These are phyloP conservation scores for Phacellophora camtschatica DNA, from an alignment of 30 jellyfish, hydroid and myxozoan species.

Conservation along the genomic window DNA sequence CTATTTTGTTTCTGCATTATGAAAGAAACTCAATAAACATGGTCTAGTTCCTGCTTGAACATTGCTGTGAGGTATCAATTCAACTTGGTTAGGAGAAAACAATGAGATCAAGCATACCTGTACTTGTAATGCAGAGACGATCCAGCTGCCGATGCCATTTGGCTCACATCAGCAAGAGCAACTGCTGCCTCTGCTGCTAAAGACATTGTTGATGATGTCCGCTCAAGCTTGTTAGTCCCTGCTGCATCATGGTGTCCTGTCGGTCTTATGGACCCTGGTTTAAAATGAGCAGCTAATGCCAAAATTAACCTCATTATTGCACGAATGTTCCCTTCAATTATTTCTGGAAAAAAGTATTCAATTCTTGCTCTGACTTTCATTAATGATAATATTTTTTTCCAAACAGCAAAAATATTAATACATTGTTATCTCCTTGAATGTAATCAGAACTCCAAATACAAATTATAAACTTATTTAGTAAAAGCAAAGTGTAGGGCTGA, in stretches of 20 bases:
- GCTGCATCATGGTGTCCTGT: conserved; percentile 1
- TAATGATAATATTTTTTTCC: too few relatives aligned
- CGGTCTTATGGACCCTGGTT: conserved; percentile 75
- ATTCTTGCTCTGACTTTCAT: too few relatives aligned
- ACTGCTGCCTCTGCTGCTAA: conserved; percentile 96
- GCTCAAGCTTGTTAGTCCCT: conserved; percentile 26
- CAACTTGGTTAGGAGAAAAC: too few relatives aligned
- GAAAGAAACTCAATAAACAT: too few relatives aligned
- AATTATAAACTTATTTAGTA: too few relatives aligned
- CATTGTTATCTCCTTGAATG: too few relatives aligned
- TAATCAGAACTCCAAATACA: too few relatives aligned
- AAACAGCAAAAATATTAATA: too few relatives aligned
- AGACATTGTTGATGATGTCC: conserved; percentile 83
- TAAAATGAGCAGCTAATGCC: conserved; percentile 97
- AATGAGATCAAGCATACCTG: conserved; percentile 76
- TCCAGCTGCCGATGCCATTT: conserved; percentile 70
- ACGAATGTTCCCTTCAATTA: conserved; percentile 83
- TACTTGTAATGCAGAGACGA: conserved; percentile 58
- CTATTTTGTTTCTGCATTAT: too few relatives aligned
- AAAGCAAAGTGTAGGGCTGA: too few relatives aligned
- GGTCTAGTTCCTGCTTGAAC: too few relatives aligned
- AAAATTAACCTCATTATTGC: conserved; percentile 90
- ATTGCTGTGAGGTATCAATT: too few relatives aligned
- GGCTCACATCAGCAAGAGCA: conserved; percentile 84
- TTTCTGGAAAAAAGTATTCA: conserved; percentile 79